Conservation (phyloP, 2,113 vertebrate species). For the Serinus canaria region DNA sequence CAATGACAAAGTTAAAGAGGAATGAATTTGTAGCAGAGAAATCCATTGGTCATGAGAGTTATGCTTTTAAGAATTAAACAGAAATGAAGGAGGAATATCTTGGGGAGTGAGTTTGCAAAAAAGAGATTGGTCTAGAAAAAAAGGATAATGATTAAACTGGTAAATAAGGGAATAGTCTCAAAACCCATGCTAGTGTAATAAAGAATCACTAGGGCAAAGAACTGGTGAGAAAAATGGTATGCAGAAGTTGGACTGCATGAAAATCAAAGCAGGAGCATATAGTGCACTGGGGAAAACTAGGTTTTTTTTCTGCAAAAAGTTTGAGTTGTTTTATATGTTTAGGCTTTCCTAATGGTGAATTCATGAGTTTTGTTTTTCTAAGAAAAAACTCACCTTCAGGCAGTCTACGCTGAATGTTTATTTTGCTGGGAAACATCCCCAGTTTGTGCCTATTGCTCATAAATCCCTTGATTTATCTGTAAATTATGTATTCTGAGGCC, state of each 20-base stretch:
- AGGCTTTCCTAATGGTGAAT: neutral
- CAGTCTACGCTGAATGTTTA: neutral
- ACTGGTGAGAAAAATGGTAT: neutral
- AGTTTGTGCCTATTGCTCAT: neutral
- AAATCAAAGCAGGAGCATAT: neutral
- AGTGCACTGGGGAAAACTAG: neutral
- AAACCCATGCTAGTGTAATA: neutral
- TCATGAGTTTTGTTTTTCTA: neutral
- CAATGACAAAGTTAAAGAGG: neutral
- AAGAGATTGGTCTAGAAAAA: neutral
- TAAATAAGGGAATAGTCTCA: neutral
- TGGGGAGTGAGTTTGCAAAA: neutral
- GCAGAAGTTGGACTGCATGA: neutral
- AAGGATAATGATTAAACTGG: neutral
- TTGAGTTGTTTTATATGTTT: neutral
- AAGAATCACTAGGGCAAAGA: neutral
- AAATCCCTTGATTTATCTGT: slow-evolving; percentile 33
- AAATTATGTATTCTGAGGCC: slow-evolving; percentile 39
- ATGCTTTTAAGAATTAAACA: neutral
- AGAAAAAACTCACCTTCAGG: neutral
- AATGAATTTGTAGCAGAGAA: neutral
- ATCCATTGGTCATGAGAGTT: neutral
- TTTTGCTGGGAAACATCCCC: neutral
- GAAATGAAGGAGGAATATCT: neutral
- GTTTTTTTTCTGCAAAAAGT: neutral